Percentiles rank a stretch among this genome's conserved stretches.
These are phyloP conservation scores for Oikopleura vanhoeffeni DNA, from an alignment of 23 tunicate species.

Conservation along the genomic window DNA sequence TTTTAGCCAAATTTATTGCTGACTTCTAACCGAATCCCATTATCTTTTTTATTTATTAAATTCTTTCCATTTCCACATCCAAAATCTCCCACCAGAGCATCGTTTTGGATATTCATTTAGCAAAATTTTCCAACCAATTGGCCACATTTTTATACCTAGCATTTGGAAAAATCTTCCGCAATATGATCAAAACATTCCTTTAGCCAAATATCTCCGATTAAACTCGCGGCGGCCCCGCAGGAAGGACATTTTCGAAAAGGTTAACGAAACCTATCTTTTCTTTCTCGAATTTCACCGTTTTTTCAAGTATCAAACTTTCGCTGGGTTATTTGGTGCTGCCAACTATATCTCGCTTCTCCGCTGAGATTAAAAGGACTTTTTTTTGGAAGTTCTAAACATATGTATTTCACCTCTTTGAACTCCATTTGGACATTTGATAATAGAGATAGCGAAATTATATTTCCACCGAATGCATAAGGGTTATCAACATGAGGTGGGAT, in stretches of 20 bases:
- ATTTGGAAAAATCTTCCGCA: slow-evolving; percentile 64
- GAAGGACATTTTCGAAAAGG: slow-evolving; percentile 39
- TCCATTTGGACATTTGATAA: slow-evolving; percentile 44
- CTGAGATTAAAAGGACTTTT: slow-evolving; percentile 37
- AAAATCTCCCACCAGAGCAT: slow-evolving; percentile 39
- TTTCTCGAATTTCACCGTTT: slow-evolving; percentile 2
- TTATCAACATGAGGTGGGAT: slow-evolving; percentile 85
- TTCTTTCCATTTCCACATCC: slow-evolving; percentile 97
- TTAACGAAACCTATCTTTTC: slow-evolving; percentile 32
- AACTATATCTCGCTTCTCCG: slow-evolving; percentile 53
- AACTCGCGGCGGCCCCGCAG: slow-evolving; percentile 21
- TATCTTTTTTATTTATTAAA: slow-evolving; percentile 19
- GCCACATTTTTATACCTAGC: slow-evolving; percentile 96
- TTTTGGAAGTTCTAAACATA: slow-evolving; percentile 27
- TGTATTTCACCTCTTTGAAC: slow-evolving; percentile 20
- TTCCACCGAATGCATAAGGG: slow-evolving; percentile 26
- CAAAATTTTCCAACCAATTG: slow-evolving; percentile 48
- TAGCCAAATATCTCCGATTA: slow-evolving; percentile 35
- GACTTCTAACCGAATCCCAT: slow-evolving; percentile 55
- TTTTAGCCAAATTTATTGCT: slow-evolving; percentile 30
- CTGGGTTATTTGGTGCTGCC: slow-evolving; percentile 62
- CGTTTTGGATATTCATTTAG: slow-evolving; percentile 22
- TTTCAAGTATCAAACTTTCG: slow-evolving; percentile 30
- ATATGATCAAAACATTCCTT: slow-evolving; percentile 58
- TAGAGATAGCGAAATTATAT: slow-evolving; percentile 33